Evolutionary conservation across 2,797 vertebrate species (phyloP).

Genomic region (Spea hammondii): DNA sequence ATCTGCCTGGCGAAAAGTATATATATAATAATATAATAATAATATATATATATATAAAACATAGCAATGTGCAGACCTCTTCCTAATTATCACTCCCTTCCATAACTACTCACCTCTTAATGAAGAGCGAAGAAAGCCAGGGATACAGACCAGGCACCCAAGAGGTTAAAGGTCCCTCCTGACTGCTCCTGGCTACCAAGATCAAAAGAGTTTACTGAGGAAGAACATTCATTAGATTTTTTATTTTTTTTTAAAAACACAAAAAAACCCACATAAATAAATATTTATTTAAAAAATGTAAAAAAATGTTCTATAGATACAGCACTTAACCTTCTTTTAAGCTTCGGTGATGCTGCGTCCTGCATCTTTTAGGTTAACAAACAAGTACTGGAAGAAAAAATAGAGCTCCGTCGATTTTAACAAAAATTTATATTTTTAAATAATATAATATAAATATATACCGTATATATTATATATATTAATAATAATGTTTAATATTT

Average conservation of each 20-base stretch:
- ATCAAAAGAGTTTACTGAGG: background rate
- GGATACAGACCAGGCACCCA: background rate
- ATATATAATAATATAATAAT: too few relatives aligned
- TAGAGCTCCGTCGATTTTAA: too few relatives aligned
- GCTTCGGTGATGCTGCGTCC: background rate
- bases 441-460: too few relatives aligned
- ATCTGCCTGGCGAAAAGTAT: conserved; percentile 60
- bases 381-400: too few relatives aligned
- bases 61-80: background rate
- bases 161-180: conserved; percentile 17
- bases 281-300: conserved; percentile 6
- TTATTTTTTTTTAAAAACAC: background rate
- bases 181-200: background rate
- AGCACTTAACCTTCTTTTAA: conserved; percentile 27
- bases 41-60: conserved; percentile 1
- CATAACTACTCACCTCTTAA: conserved; percentile 18
- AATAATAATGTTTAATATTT: too few relatives aligned
- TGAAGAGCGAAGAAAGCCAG: background rate
- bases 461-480: too few relatives aligned
- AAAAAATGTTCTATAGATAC: conserved; percentile 4
- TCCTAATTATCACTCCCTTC: conserved; percentile 47
- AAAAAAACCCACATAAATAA: too few relatives aligned
- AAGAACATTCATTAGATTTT: conserved; percentile 12
- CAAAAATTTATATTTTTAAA: too few relatives aligned
- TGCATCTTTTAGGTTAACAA: background rate